phyloP scores from a whole-genome alignment of 2,888 invertebrate genomes.

The Chrysomela aeneicollis region DNA sequence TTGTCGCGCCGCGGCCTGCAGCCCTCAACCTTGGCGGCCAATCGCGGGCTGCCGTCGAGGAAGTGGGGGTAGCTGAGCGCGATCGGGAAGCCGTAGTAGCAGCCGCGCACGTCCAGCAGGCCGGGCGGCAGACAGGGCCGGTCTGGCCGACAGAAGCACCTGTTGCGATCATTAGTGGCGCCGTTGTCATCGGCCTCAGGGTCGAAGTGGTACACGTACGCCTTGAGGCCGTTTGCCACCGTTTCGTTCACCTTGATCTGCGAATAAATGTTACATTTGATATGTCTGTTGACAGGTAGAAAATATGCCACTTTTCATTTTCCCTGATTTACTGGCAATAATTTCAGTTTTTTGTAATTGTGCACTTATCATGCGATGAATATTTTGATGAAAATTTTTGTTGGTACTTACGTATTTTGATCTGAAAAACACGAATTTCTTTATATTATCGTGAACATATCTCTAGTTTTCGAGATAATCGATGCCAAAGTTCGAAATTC shows the following conservation, averaged over 20 bases:
- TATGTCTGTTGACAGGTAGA: too few relatives aligned
- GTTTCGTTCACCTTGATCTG: constrained; percentile 72
- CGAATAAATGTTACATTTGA: constrained; percentile 26
- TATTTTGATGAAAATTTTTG: too few relatives aligned
- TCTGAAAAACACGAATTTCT: too few relatives aligned
- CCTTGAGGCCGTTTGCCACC: constrained; percentile 68
- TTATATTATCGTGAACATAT: too few relatives aligned
- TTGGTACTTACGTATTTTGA: too few relatives aligned
- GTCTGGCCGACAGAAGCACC: constrained; percentile 76
- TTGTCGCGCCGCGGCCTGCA: constrained; percentile 67
- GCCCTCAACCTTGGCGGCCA: constrained; percentile 73
- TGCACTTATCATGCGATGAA: too few relatives aligned
- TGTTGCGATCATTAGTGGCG: constrained; percentile 72
- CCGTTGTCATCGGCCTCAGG: constrained; percentile 83
- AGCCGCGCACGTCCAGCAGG: constrained; percentile 82
- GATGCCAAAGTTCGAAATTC: too few relatives aligned
- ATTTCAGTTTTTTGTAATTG: too few relatives aligned
- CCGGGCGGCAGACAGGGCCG: constrained; percentile 77
- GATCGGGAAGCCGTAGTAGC: constrained; percentile 91
- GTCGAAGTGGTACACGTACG: constrained; percentile 78
- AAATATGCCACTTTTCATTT: too few relatives aligned
- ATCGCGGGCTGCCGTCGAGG: constrained; percentile 73
- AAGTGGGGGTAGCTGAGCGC: constrained; percentile 90
- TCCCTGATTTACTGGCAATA: too few relatives aligned
- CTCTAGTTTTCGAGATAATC: too few relatives aligned